Base-by-base conservation (phyloP, 2,113 vertebrate genomes). In the Calonectris borealis region DNA sequence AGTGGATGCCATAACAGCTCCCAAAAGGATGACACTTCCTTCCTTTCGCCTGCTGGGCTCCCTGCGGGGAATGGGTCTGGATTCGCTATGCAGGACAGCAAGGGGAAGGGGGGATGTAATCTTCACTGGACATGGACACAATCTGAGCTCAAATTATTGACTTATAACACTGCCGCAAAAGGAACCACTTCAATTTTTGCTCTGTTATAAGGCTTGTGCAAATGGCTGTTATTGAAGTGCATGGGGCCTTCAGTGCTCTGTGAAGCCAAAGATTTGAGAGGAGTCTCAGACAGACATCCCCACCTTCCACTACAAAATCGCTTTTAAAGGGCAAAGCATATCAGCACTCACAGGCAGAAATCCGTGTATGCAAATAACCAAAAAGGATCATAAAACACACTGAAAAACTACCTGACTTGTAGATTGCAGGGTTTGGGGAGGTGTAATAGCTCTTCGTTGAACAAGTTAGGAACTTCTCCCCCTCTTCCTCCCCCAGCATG, bases 11-110 rank as follows among this genome's bases (percentile, higher is more conserved):
- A 0, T 90, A 93, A 95, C 49, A 80, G 84, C 55, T 96, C 95
- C 78, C 86, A 49, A 8, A 94, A 88, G 93, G 25, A 66, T 0
- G 55, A 86, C 90, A 81, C 92, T 95, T 93, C 96, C 93, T 93
- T 96, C 95, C 93, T 96, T 61, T 85, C 0, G 29, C 73, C 84
- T 73, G 60, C 79, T 83, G 12, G 1, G 49, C 78, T 93, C 89
- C 89, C 89, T 70, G 13, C 1, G 0, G 89, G 71, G 82, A 95
- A 79, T 13, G 55, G 48, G 34, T 64, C 86, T 81, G 88, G 61
- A 93, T 88, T 91, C 7, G 1, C 73, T 78, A 60, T 1, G 3
- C 69, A 85, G 61, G 40, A 65, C 46, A 85, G 57, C 4, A 14
- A 83, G 62, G 17, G 54, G 54, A 77, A 66, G 26, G 9, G 34